Evolutionary conservation across 2,113 vertebrate species (phyloP).

Genomic region (Rhipidura dahli): DNA sequence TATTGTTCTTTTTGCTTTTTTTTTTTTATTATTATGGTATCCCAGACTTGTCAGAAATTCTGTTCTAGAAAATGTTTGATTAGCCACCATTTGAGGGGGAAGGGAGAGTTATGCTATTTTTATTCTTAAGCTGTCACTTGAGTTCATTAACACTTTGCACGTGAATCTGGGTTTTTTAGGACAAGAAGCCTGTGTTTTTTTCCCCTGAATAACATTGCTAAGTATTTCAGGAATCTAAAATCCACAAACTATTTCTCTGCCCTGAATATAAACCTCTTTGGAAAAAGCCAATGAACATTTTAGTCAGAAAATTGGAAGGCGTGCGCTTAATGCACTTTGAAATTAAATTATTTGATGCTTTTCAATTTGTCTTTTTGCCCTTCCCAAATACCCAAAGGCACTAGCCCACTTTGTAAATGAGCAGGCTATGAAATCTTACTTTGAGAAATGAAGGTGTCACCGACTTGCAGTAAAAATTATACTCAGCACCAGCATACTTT

Average conservation of each 20-base stretch:
- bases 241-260: conserved; percentile 52
- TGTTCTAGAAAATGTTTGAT: not conserved
- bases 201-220: conserved; percentile 1
- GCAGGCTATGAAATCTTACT: conserved; percentile 54
- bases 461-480: not conserved
- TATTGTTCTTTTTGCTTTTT: not conserved
- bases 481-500: not conserved
- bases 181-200: conserved; percentile 33
- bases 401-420: conserved; percentile 65
- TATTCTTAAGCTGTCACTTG: conserved; percentile 6
- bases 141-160: conserved; percentile 18
- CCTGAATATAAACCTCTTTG: conserved; percentile 62
- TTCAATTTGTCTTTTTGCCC: conserved; percentile 65
- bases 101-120: not conserved
- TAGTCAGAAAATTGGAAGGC: conserved; percentile 38
- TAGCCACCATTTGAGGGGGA: not conserved
- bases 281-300: conserved; percentile 37
- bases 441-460: conserved; percentile 60
- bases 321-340: conserved; percentile 33
- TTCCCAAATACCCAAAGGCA: conserved; percentile 67
- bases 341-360: conserved; percentile 60
- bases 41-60: not conserved
- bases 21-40: not conserved
- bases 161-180: conserved; percentile 8
- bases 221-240: conserved; percentile 62